These are phyloP conservation scores for Actenoides hombroni DNA, from an alignment of 2,113 vertebrate genomes.

Conservation along the genomic window DNA sequence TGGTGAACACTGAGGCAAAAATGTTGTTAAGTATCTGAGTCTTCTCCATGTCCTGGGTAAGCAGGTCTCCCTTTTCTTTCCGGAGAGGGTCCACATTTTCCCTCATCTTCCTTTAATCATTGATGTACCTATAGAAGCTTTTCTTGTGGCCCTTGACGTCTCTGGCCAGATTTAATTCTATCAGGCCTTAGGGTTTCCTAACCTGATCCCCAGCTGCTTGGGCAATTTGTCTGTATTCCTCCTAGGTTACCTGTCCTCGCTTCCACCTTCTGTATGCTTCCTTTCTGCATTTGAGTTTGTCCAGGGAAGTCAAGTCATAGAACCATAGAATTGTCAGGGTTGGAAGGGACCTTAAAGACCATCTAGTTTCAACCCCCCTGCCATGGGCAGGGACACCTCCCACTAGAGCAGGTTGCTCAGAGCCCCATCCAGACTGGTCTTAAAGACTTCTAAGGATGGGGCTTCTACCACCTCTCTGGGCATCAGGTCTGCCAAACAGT, in stretches of 20 bases:
- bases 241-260: background rate
- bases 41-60: background rate
- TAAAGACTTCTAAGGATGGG: too few relatives aligned
- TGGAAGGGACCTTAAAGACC: too few relatives aligned
- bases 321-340: too few relatives aligned
- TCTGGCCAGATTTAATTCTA: background rate
- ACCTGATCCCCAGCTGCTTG: background rate
- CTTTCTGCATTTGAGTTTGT: background rate
- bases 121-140: background rate
- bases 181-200: background rate
- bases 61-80: background rate
- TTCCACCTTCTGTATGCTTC: background rate
- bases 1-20: background rate
- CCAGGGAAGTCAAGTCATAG: background rate
- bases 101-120: background rate
- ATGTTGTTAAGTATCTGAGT: background rate
- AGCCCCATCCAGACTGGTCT: too few relatives aligned
- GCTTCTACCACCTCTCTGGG: too few relatives aligned
- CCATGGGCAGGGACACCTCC: too few relatives aligned
- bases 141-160: background rate
- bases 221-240: background rate
- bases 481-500: background rate
- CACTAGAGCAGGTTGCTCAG: too few relatives aligned
- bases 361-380: too few relatives aligned
- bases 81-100: background rate